Evolutionary conservation across 2,113 vertebrate species (phyloP).

Genomic region (Typhlomys cinereus): DNA sequence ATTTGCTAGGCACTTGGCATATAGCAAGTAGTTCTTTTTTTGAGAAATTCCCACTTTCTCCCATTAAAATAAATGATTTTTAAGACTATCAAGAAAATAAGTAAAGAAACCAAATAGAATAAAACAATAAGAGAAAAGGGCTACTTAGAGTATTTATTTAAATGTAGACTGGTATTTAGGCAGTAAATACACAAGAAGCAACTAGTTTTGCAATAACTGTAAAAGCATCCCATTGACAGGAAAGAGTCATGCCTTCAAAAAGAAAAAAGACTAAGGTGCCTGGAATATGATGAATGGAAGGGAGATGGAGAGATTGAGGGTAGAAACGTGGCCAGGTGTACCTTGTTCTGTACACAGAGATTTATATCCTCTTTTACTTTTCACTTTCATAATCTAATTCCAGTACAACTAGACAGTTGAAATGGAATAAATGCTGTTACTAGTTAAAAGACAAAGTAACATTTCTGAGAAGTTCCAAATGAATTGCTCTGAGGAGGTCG

Average conservation of each 20-base stretch:
- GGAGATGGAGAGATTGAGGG: not conserved
- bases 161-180: not conserved
- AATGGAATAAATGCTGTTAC: not conserved
- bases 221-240: not conserved
- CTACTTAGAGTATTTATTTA: not conserved
- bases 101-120: not conserved
- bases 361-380: conserved; percentile 31
- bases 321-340: not conserved
- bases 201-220: not conserved
- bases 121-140: conserved; percentile 11
- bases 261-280: not conserved
- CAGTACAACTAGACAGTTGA: not conserved
- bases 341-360: not conserved
- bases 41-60: not conserved
- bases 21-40: not conserved
- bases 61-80: not conserved
- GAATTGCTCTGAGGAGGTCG: not conserved
- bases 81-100: not conserved
- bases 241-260: not conserved
- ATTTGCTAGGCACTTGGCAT: not conserved
- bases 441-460: not conserved
- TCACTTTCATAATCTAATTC: not conserved
- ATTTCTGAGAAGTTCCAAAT: not conserved
- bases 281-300: not conserved
- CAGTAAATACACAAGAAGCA: not conserved